Evolutionary conservation across 2,888 invertebrate species (phyloP).

Genomic region (Calameuta filiformis): DNA sequence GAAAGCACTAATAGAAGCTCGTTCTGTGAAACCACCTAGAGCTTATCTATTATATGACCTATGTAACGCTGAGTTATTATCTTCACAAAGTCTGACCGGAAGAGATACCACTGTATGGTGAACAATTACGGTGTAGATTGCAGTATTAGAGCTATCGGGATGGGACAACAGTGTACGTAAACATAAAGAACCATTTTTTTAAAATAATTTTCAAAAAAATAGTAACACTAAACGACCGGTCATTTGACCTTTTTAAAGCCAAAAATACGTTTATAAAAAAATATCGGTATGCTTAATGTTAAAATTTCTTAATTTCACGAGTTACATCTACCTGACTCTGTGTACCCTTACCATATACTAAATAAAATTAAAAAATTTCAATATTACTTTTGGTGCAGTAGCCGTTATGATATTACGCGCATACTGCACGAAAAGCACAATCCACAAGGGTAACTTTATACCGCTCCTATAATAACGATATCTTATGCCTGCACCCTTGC

Average conservation of each 20-base stretch:
- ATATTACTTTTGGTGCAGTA: background rate
- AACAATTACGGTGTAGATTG: background rate
- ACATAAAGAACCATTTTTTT: background rate
- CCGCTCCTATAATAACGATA: too few species aligned
- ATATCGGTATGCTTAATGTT: too few species aligned
- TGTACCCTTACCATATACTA: too few species aligned
- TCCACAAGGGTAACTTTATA: too few species aligned
- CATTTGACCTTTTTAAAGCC: too few species aligned
- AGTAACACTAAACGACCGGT: too few species aligned
- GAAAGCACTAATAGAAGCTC: background rate
- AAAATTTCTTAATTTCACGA: too few species aligned
- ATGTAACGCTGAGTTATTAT: background rate
- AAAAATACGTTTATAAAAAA: too few species aligned
- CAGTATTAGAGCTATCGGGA: background rate
- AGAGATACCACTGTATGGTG: background rate
- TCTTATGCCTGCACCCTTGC: too few species aligned
- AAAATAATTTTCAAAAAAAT: background rate
- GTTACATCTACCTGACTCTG: too few species aligned
- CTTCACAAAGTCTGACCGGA: background rate
- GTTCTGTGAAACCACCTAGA: background rate
- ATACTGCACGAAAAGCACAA: background rate
- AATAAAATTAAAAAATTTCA: background rate
- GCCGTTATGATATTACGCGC: background rate
- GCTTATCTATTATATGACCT: background rate
- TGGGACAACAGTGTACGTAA: background rate